Evolutionary conservation across 1,140 invertebrate genomes (phyloP).

Genomic region (Bombus ignitus): DNA sequence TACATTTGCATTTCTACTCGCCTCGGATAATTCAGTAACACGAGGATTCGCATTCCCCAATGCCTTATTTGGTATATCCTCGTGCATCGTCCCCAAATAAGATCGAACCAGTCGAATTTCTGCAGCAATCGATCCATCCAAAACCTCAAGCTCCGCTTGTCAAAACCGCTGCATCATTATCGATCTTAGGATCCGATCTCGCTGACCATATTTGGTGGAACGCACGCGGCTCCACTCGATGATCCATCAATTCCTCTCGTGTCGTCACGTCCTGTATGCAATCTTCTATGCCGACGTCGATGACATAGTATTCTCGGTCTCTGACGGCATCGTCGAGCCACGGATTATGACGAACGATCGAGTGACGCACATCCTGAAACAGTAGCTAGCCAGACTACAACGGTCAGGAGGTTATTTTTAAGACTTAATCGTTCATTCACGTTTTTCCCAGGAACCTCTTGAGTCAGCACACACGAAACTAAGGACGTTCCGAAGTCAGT

Average conservation of each 20-base stretch:
- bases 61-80: background rate
- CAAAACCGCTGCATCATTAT: conserved; percentile 3
- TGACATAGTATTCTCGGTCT: conserved; percentile 43
- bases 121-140: background rate
- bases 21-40: background rate
- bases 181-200: background rate
- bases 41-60: background rate
- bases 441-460: conserved; percentile 52
- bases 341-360: background rate
- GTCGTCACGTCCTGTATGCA: background rate
- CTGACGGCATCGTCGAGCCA: conserved; percentile 50
- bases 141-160: background rate
- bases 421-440: conserved; percentile 49
- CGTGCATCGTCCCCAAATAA: conserved; percentile 11
- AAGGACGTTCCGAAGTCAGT: conserved; percentile 15
- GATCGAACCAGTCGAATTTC: background rate
- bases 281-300: background rate
- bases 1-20: background rate
- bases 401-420: conserved; percentile 55
- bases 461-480: conserved; percentile 46
- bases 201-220: conserved; percentile 3
- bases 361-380: conserved; percentile 52
- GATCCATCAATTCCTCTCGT: background rate
- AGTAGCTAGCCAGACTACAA: background rate
- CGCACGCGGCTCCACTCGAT: background rate